A percentile compares a stretch with the other conserved stretches of the same genome.
Conservation (phyloP, 2,888 invertebrate species). For the Malthinus flaveolus region DNA sequence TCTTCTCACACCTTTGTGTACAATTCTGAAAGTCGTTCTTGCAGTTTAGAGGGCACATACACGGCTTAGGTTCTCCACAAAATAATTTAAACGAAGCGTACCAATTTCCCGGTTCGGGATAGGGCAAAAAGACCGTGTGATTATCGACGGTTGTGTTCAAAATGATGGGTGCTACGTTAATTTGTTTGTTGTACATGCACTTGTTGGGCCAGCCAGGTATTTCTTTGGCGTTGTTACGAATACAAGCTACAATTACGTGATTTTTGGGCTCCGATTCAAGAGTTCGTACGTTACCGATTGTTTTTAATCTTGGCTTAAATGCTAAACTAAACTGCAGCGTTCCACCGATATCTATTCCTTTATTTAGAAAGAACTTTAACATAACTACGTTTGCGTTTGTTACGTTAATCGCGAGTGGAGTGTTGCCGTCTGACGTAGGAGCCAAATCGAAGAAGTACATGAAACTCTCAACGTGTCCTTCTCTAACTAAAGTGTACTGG, state of each 20-base stretch:
- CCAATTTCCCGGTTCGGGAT: constrained; percentile 83
- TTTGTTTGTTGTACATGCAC: constrained; percentile 58
- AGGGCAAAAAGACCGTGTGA: constrained; percentile 72
- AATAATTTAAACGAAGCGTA: constrained; percentile 74
- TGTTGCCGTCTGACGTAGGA: constrained; percentile 64
- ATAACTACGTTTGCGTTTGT: constrained; percentile 66
- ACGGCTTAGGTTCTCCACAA: constrained; percentile 59
- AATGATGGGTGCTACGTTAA: constrained; percentile 63
- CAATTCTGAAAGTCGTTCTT: constrained; percentile 41
- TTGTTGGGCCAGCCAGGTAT: constrained; percentile 65
- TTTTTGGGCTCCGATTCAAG: constrained; percentile 44
- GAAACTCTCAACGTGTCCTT: constrained; percentile 75
- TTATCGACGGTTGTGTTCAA: constrained; percentile 68
- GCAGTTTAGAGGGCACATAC: constrained; percentile 47
- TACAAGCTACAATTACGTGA: constrained; percentile 63
- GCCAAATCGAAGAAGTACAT: constrained; percentile 73
- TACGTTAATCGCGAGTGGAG: constrained; percentile 68
- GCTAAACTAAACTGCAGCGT: constrained; percentile 73
- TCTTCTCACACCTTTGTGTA: constrained; percentile 37
- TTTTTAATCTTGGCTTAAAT: constrained; percentile 62
- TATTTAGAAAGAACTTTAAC: constrained; percentile 70
- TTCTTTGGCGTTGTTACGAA: constrained; percentile 62
- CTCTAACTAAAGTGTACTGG: constrained; percentile 54
- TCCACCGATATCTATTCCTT: constrained; percentile 78
- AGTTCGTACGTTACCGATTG: constrained; percentile 40